These are phyloP conservation scores for Chaenogobius annularis DNA, from an alignment of 2,113 vertebrate genomes.

Conservation along the genomic window DNA sequence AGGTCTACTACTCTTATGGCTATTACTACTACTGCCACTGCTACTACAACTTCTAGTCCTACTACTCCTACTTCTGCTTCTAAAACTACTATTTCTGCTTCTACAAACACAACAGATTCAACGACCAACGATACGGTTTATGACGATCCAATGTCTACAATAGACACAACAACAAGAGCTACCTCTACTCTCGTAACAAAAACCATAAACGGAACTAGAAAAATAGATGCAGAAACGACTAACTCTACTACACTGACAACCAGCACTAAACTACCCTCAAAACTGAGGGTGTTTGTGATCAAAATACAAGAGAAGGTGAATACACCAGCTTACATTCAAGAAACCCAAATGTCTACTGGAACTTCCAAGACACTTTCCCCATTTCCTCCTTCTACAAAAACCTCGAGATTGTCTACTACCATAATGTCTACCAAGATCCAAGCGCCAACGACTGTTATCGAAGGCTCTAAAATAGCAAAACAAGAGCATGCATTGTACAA, in stretches of 20 bases:
- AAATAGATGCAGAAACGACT: background rate
- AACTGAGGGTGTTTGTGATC: background rate
- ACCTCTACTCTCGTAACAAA: background rate
- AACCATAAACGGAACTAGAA: background rate
- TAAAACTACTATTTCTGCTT: background rate
- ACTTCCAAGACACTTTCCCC: background rate
- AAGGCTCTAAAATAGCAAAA: background rate
- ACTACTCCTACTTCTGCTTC: background rate
- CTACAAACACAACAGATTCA: background rate
- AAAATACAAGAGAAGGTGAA: background rate
- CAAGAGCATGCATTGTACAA: background rate
- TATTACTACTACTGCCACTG: too few species aligned
- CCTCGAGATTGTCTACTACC: background rate
- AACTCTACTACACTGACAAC: background rate
- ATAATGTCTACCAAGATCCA: background rate
- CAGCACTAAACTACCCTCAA: background rate
- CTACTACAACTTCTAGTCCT: too few species aligned
- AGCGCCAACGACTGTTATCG: background rate
- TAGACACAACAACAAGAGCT: background rate
- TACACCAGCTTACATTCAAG: background rate
- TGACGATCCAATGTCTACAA: background rate
- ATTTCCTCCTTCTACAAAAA: background rate
- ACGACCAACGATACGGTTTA: background rate
- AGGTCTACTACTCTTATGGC: too few species aligned
- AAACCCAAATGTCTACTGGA: background rate